Evolutionary conservation across 2,113 vertebrate species (phyloP).

Genomic region (Prinia subflava): DNA sequence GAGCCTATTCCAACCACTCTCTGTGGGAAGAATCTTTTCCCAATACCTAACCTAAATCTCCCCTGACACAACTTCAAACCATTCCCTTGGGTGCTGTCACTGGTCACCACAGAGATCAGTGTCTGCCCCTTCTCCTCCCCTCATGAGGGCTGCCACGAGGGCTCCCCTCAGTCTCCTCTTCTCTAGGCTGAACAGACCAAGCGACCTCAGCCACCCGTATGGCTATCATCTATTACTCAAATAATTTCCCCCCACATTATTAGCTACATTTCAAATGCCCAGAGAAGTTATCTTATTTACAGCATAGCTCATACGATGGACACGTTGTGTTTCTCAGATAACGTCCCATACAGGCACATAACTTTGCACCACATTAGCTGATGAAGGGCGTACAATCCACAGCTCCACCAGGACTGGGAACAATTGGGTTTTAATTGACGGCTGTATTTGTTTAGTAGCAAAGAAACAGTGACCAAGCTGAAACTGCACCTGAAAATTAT

Average conservation of each 20-base stretch:
- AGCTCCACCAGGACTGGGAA: background rate
- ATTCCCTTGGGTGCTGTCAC: too few species aligned
- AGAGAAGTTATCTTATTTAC: background rate
- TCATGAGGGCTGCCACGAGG: background rate
- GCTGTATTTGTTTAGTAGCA: background rate
- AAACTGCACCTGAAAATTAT: background rate
- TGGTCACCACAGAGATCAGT: background rate
- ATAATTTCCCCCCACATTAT: background rate
- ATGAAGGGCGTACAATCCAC: background rate
- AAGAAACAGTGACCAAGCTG: background rate
- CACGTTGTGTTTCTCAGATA: rapidly evolving
- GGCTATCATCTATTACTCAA: background rate
- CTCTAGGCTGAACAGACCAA: background rate
- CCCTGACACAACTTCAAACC: background rate
- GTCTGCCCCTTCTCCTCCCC: background rate
- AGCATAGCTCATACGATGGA: rapidly evolving
- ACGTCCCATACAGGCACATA: background rate
- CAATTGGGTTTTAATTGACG: background rate
- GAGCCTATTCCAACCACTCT: background rate
- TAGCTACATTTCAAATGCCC: background rate
- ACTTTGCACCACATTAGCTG: background rate
- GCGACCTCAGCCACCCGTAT: background rate
- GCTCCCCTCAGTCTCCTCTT: background rate
- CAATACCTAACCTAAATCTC: background rate
- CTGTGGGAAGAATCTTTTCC: background rate